Evolutionary conservation across 2,888 invertebrate species (phyloP), one percentile per base, ranked within the genome.

Genomic region (Temnothorax unifasciatus): DNA sequence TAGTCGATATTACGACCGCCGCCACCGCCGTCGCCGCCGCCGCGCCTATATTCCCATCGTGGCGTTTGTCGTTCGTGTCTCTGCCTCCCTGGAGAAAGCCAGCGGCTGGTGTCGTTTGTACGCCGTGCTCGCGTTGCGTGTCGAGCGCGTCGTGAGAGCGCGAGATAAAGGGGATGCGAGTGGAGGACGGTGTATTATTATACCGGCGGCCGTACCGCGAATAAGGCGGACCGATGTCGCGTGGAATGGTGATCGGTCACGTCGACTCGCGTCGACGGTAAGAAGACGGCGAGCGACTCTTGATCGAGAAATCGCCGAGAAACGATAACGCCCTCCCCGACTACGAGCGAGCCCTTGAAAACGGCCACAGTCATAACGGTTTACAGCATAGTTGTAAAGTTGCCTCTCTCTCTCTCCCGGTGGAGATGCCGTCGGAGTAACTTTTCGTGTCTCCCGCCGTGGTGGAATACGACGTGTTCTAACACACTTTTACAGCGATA

Each of bases 1-100:
- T 91, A 91, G 89, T 88, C 86, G 84, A 86, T 88, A 91, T 90
- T 91, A 91, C 87, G 87, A 86, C 82, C 64, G 87, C 21, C 21
- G 54, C 54, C 54, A 11, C 52, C 75, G 15, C 15, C 21, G 54
- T 11, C 54, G 21, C 52, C 77, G 15, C 44, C 82, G 86, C 88
- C 90, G 88, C 90, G 89, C 90, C 90, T 90, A 90, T 90, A 90
- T 89, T 89, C 85, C 85, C 82, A 77, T 77, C 59, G 34, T 74
- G 74, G 77, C 69, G 25, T 77, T 85, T 83, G 87, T 85, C 84
- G 84, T 83, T 83, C 79, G 81, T 61, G 79, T 69, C 68, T 74
- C 84, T 84, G 76, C 82, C 82, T 41, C 71, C 5, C 47, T 34
- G 84, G 86, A 87, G 89, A 90, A 90, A 90, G 90, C 87, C 84